Conservation (phyloP, 2,888 invertebrate genomes). For the Graphium colonna region DNA sequence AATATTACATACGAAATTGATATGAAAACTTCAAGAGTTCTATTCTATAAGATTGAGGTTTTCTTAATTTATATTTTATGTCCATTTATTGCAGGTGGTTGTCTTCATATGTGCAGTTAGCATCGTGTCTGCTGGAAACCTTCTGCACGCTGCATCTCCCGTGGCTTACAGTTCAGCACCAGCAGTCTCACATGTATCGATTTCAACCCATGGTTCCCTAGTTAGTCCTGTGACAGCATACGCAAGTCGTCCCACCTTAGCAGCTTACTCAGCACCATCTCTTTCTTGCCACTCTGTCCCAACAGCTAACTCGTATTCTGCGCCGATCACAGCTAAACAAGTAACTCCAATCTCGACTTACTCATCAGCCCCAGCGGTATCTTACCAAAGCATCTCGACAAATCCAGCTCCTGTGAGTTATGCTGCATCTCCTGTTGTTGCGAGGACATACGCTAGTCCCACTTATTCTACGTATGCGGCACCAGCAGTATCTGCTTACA, state of each 20-base stretch:
- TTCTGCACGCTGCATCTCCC: constrained; percentile 66
- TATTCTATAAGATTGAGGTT: no score
- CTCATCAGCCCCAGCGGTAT: constrained; percentile 62
- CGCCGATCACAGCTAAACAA: constrained; percentile 12
- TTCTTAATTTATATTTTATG: no score
- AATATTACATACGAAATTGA: no score
- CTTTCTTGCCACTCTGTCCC: constrained; percentile 40
- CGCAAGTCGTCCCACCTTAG: constrained; percentile 46
- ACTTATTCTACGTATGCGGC: constrained; percentile 33
- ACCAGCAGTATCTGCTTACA: constrained; percentile 32
- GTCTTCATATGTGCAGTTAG: constrained; percentile 77
- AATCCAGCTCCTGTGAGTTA: constrained; percentile 32
- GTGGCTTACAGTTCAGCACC: constrained; percentile 38
- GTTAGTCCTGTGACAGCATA: constrained; percentile 51
- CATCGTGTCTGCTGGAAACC: constrained; percentile 67
- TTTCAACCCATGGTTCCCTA: constrained; percentile 40
- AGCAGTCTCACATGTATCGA: constrained; percentile 35
- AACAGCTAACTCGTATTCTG: constrained; percentile 26
- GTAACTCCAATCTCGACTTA: constrained; percentile 47
- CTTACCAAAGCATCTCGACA: constrained; percentile 29
- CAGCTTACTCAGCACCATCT: constrained; percentile 36
- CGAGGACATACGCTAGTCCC: constrained; percentile 43
- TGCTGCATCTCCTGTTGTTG: constrained; percentile 28
- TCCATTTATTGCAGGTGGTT: constrained; percentile 76
- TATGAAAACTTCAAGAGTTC: no score